Conservation (phyloP, 2,888 invertebrate genomes). For the Stomorhina lunata region DNA sequence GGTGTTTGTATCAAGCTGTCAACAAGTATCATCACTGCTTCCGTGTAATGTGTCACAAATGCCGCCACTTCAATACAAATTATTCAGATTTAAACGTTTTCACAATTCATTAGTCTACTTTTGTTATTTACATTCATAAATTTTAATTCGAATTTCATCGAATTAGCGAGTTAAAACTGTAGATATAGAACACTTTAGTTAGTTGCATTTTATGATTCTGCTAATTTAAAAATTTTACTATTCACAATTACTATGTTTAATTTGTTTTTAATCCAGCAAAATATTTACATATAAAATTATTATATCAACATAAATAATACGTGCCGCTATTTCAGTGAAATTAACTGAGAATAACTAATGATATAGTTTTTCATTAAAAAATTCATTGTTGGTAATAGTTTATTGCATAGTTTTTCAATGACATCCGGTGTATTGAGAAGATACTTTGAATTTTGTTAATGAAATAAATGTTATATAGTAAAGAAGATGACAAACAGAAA, state of each 20-base stretch:
- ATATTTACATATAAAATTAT: neutral
- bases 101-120: constrained; percentile 3
- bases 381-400: too few species aligned
- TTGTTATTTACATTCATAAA: constrained; percentile 55
- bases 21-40: constrained; percentile 55
- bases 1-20: constrained; percentile 44
- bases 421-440: too few species aligned
- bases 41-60: constrained; percentile 55
- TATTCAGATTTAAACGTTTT: constrained; percentile 44
- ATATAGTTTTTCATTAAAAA: neutral
- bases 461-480: too few species aligned
- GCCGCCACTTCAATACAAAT: constrained; percentile 44
- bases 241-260: neutral
- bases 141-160: constrained; percentile 41
- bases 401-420: too few species aligned
- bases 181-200: constrained; percentile 43
- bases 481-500: too few species aligned
- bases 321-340: constrained; percentile 22
- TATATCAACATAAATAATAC: constrained; percentile 15
- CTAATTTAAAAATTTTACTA: constrained; percentile 29
- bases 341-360: neutral
- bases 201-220: constrained; percentile 32
- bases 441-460: too few species aligned
- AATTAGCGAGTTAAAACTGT: constrained; percentile 45
- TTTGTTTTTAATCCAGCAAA: neutral